Base-by-base conservation (phyloP, 2,888 invertebrate genomes). In the Limulus polyphemus region DNA sequence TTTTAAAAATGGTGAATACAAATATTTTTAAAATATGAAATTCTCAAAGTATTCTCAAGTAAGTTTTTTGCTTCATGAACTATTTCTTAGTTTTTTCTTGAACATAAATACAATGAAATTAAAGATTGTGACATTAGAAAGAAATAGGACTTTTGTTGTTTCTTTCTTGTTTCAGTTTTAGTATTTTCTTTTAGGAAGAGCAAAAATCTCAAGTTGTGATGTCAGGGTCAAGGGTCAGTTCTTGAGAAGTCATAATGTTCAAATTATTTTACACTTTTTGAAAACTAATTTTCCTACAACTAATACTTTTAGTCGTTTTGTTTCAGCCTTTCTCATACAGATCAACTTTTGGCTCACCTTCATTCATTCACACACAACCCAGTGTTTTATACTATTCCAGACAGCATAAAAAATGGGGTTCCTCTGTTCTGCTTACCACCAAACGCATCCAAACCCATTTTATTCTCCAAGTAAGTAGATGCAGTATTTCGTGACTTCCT, bases 401-500 rank as follows among this genome's bases (percentile, higher is more conserved):
- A 86, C 69, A 83, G 82, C 67, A 81, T 87, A 14, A 80, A 81
- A 70, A 84, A 81, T 72, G 85, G 86, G 16, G 82, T 85, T 74
- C 85, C 87, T 1, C 79, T 87, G 47, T 87, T 86, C 75, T 82
- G 81, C 61, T 76, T 71, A 75, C 78, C 69, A 75, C 78, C 81
- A 77, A 77, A 74, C 61, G 70, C 73, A 13, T 67, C 68, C 12
- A 62, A 60, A 46, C 76, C 75, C 9, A 70, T 70, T 11, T 71
- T 76, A 11, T 73, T 71, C 60, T 69, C 74, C n/a, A 75, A 74
- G 75, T 76, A 70, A 67, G 70, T 61, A 13, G 55, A 57, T 61
- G 57, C 17, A 56, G 17, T 49, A 57, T 7, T 63, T 47, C 1
- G 54, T 32, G 32, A 32, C 32, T 32, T 32, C 32, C 32, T 32